phyloP scores from a whole-genome alignment of 2,113 vertebrate genomes.

The Oncorhynchus tshawytscha region DNA sequence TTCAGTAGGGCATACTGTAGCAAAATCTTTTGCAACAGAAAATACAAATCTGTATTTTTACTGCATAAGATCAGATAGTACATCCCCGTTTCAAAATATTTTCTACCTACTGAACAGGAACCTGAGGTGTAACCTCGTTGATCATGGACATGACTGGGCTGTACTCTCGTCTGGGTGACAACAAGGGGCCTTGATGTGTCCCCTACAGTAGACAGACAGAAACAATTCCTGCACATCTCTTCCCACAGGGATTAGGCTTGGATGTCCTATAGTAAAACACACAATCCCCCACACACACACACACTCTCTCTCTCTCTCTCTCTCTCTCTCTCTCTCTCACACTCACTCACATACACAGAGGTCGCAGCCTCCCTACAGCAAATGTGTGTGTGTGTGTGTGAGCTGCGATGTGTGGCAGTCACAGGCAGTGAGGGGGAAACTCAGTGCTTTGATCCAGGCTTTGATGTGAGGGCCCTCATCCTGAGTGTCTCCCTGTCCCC shows the following conservation, averaged over 20 bases:
- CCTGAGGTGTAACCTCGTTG: not conserved
- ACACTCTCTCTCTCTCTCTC: constrained; percentile 7
- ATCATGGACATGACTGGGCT: not conserved
- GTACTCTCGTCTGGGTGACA: not conserved
- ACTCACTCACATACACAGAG: too few relatives aligned
- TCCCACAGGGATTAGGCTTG: constrained; percentile 53
- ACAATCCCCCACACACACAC: constrained; percentile 5
- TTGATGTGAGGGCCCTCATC: constrained; percentile 14
- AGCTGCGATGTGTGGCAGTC: not conserved
- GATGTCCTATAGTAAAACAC: constrained; percentile 15
- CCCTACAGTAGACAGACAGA: not conserved
- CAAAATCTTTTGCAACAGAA: too few relatives aligned
- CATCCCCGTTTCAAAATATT: too few relatives aligned
- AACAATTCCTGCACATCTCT: constrained; percentile 23
- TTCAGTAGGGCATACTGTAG: too few relatives aligned
- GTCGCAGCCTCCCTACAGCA: constrained; percentile 36
- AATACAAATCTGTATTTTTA: too few relatives aligned
- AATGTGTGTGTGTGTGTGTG: constrained; percentile 22
- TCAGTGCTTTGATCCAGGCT: constrained; percentile 9
- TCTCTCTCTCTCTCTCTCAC: constrained; percentile 2
- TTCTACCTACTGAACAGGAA: too few relatives aligned
- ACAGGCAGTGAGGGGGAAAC: not conserved
- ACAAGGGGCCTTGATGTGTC: not conserved
- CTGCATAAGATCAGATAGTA: not conserved
- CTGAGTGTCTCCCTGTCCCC: not conserved